Evolutionary conservation across 2,113 vertebrate genomes (phyloP).

Genomic region (Ceuthmochares aereus): DNA sequence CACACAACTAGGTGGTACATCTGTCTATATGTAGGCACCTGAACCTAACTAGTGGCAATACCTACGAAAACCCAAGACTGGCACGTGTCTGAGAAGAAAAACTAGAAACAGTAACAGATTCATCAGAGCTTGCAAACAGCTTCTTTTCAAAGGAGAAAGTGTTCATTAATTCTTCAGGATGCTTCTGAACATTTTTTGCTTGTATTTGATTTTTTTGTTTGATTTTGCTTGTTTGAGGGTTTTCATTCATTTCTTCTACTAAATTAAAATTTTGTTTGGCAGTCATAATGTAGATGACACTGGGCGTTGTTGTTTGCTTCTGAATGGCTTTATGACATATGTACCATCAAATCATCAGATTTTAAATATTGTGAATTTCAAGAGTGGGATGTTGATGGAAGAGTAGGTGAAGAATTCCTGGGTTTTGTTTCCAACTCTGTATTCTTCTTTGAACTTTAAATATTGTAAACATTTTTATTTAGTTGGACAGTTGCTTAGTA

Average conservation of each 20-base stretch:
- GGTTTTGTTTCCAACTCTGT: background rate
- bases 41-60: background rate
- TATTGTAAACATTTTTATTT: background rate
- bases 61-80: background rate
- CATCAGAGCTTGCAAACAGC: background rate
- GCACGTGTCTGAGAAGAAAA: background rate
- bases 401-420: background rate
- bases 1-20: background rate
- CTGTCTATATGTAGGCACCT: background rate
- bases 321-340: rapidly evolving
- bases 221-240: background rate
- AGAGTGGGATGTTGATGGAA: background rate
- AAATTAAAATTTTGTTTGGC: background rate
- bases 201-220: background rate
- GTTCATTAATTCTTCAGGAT: background rate
- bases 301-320: background rate
- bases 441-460: background rate
- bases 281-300: background rate
- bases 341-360: background rate
- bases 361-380: background rate
- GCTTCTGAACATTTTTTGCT: background rate
- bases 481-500: background rate
- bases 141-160: background rate
- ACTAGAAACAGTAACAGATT: background rate
- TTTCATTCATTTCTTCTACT: background rate